Evolutionary conservation across 2,888 invertebrate species (phyloP), one percentile per base, ranked within the genome.

Genomic region (Linnaemya tessellans): DNA sequence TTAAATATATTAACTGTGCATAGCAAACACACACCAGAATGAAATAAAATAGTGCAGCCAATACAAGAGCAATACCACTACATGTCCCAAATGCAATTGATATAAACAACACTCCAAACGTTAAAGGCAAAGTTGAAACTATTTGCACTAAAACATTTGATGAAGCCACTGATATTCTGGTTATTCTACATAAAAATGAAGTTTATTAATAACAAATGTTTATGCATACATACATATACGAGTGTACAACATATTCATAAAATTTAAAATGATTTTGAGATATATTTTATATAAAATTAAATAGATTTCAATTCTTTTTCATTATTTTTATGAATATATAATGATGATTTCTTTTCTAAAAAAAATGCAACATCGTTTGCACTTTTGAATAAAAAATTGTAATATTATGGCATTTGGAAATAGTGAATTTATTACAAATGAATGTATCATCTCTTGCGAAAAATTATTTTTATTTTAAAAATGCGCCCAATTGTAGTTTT

Each of bases 21-120:
- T 15, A n/a, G 10, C 15, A 38, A 35, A 49, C 13, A 87, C 90
- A 91, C 88, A 96, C 96, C 94, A 95, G 94, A 84, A 96, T 93
- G 56, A 95, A 95, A 90, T 96, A 96, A 90, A 96, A 95, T 0
- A 94, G 93, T 5, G 94, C 94, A 0, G 95, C 96, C 10, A 95
- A 92, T 9, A 94, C 93, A 70, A 97, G 93, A 0, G 96, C 95
- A 8, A 97, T 93, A 1, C 96, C 96, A 5, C 97, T 97, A 89
- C 97, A 97, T 0, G 96, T 95, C 15, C 94, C 92, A 15, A 95
- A 93, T 20, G 94, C 94, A 7, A 96, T 93, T 49, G 94, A 94
- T 25, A 96, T 91, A 0, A 97, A 92, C 3, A 95, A 91, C 0
- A 94, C 94, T 13, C 96, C 95, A 62, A 95, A 95, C 0, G 96